Conservation (phyloP, 2,888 invertebrate genomes). For the Stomorhina lunata region DNA sequence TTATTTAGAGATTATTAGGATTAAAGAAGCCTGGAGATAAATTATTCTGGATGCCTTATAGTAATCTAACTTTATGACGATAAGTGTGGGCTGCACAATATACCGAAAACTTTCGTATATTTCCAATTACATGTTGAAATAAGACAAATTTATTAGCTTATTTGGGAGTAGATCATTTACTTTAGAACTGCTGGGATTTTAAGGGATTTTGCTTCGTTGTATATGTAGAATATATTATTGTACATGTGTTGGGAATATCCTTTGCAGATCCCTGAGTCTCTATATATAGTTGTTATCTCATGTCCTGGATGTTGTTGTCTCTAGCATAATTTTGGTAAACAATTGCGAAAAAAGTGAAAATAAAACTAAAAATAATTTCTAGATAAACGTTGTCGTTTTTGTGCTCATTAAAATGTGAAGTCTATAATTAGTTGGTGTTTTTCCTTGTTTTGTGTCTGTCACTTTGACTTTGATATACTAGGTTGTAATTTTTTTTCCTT, state of each 20-base stretch:
- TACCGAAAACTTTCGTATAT: no score
- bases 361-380: slow-evolving; percentile 3
- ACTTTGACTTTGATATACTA: not conserved
- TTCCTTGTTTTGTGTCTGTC: slow-evolving; percentile 6
- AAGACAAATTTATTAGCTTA: no score
- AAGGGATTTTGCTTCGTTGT: not conserved
- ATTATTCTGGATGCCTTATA: no score
- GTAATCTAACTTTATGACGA: no score
- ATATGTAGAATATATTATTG: not conserved
- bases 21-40: no score
- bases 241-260: not conserved
- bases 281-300: not conserved
- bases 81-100: no score
- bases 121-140: no score
- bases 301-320: not conserved
- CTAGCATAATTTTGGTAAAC: not conserved
- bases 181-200: no score
- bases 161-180: no score
- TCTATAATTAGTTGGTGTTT: slow-evolving; percentile 45
- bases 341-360: not conserved
- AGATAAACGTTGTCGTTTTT: slow-evolving; percentile 52
- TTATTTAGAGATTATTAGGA: no score
- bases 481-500: slow-evolving; percentile 4
- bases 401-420: slow-evolving; percentile 53
- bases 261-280: not conserved